These are phyloP conservation scores for Paramisgurnus dabryanus DNA, from an alignment of 2,113 vertebrate species.

Conservation along the genomic window DNA sequence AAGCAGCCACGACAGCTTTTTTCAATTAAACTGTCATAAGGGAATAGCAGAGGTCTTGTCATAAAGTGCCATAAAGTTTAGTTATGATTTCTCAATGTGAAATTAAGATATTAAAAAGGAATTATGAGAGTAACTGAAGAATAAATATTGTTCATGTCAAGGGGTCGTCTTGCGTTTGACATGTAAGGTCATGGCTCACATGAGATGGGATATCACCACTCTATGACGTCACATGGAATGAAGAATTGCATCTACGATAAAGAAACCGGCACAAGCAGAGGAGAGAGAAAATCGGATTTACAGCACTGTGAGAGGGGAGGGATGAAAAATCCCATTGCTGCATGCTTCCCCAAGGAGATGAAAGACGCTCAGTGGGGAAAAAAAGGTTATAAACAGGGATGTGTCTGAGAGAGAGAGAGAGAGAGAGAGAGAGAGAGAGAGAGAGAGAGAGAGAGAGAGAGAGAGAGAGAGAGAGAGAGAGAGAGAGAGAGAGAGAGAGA, in stretches of 20 bases:
- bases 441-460: not conserved
- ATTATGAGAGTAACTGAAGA: not conserved
- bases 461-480: not conserved
- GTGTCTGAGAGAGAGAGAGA: not conserved
- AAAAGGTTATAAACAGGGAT: not conserved
- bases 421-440: not conserved
- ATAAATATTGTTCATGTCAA: not conserved
- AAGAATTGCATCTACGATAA: not conserved
- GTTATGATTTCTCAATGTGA: too few relatives aligned
- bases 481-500: not conserved
- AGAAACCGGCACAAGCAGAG: not conserved
- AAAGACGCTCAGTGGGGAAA: not conserved
- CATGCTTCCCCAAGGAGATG: not conserved
- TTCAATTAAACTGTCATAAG: not conserved
- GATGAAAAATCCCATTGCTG: not conserved
- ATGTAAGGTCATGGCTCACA: not conserved
- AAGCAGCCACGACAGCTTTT: too few relatives aligned
- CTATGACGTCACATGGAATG: not conserved
- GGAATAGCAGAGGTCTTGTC: too few relatives aligned
- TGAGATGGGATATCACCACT: not conserved
- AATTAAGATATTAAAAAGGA: too few relatives aligned
- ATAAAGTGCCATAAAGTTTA: not conserved
- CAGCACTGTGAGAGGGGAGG: too few relatives aligned
- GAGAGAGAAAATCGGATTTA: conserved; percentile 12
- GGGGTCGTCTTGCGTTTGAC: not conserved